Evolutionary conservation across 2,113 vertebrate genomes (phyloP).

Genomic region (Psilopogon haemacephalus): DNA sequence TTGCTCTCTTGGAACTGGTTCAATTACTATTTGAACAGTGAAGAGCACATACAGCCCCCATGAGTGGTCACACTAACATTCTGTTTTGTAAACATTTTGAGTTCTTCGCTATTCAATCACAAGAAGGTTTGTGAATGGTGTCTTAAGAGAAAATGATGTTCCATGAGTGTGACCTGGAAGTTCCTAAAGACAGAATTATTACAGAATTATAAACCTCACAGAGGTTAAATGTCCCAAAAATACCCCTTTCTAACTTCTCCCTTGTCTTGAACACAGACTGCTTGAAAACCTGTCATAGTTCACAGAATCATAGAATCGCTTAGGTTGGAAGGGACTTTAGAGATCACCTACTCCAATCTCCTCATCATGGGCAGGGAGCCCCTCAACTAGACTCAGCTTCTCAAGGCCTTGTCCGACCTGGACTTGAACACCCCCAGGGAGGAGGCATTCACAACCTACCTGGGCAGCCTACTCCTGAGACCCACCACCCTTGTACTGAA

Average conservation of each 20-base stretch:
- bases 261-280: not conserved
- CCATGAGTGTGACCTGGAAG: not conserved
- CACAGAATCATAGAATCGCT: too few species aligned
- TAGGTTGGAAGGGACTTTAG: too few species aligned
- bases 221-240: not conserved
- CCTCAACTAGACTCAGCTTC: too few species aligned
- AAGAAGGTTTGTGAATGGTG: not conserved
- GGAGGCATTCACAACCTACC: too few species aligned
- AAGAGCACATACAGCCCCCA: not conserved
- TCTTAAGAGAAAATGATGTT: not conserved
- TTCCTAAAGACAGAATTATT: not conserved
- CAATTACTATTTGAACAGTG: not conserved
- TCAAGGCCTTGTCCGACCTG: too few species aligned
- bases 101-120: not conserved
- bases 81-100: not conserved
- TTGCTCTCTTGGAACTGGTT: not conserved
- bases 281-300: not conserved
- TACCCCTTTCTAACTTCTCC: not conserved
- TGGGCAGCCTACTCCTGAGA: too few species aligned
- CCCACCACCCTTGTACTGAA: too few species aligned
- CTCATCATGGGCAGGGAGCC: too few species aligned
- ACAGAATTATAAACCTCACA: not conserved
- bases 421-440: too few species aligned
- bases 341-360: too few species aligned
- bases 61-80: not conserved